Conservation (phyloP, 2,888 invertebrate genomes). For the Epiblema foenella region DNA sequence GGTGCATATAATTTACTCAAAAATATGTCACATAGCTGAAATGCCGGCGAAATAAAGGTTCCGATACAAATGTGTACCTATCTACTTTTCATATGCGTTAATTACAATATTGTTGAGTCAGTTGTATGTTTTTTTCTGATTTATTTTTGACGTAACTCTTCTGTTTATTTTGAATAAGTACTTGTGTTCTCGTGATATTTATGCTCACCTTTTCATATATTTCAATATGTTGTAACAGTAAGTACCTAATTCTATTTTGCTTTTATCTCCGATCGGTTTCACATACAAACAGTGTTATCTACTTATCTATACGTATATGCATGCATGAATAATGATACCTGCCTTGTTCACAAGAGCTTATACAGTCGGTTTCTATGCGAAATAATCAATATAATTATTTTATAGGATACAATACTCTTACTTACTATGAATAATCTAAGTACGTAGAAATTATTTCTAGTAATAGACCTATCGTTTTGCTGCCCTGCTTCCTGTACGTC, state of each 20-base stretch:
- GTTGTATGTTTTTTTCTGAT: neutral
- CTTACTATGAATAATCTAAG: neutral
- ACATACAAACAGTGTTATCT: conserved; percentile 64
- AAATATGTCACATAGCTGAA: too few species aligned
- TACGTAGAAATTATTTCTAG: too few species aligned
- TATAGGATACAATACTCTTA: too few species aligned
- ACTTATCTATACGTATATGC: conserved; percentile 61
- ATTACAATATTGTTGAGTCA: neutral
- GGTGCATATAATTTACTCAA: too few species aligned
- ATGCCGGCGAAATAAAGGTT: too few species aligned
- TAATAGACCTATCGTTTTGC: too few species aligned
- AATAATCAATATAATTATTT: neutral
- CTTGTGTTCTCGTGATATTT: neutral
- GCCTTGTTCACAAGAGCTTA: conserved; percentile 12
- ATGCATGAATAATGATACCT: conserved; percentile 56
- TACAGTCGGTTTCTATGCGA: conserved; percentile 4
- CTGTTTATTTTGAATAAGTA: too few species aligned
- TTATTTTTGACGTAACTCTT: too few species aligned
- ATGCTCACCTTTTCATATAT: conserved; percentile 4
- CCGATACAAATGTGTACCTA: too few species aligned
- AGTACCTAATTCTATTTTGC: conserved; percentile 33
- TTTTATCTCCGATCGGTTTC: conserved; percentile 49
- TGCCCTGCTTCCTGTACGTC: too few species aligned
- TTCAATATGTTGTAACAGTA: conserved; percentile 16
- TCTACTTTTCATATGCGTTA: too few species aligned